Percentiles rank a stretch among this genome's conserved stretches.
These are phyloP conservation scores for Pseudococcus longispinus DNA, from an alignment of 2,888 invertebrate species.

Conservation along the genomic window DNA sequence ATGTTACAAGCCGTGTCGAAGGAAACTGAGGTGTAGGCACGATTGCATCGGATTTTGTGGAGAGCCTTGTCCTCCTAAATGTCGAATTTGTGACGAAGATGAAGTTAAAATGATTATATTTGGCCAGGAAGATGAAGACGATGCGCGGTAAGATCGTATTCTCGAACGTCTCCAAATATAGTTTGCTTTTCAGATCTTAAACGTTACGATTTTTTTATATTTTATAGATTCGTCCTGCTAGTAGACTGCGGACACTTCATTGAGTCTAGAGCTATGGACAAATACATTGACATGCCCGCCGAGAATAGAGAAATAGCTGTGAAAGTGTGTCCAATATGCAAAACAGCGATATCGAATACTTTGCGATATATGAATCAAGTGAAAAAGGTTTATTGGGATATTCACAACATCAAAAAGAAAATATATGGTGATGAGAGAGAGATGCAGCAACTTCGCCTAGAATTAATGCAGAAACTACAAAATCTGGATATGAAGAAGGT, in stretches of 20 bases:
- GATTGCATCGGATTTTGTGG: conserved; percentile 59
- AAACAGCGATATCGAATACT: conserved; percentile 68
- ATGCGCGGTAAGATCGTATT: conserved; percentile 62
- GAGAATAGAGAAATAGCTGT: conserved; percentile 61
- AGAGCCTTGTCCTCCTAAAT: conserved; percentile 63
- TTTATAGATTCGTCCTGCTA: conserved; percentile 66
- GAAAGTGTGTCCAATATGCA: conserved; percentile 69
- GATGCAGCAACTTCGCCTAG: not conserved
- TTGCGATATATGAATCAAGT: conserved; percentile 68
- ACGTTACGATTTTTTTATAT: not conserved
- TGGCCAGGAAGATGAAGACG: conserved; percentile 66
- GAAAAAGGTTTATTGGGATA: conserved; percentile 62
- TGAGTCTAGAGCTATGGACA: conserved; percentile 65
- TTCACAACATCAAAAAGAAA: conserved; percentile 62
- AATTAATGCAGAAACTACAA: not conserved
- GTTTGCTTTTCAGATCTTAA: not conserved
- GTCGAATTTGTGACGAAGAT: conserved; percentile 66
- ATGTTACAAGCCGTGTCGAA: conserved; percentile 54
- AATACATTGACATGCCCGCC: not conserved
- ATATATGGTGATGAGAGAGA: conserved; percentile 59
- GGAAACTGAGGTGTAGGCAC: conserved; percentile 58
- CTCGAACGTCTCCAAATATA: not conserved
- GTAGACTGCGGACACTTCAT: conserved; percentile 67
- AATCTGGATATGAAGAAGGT: not conserved
- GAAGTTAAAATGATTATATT: conserved; percentile 64